A percentile compares a stretch with the other conserved stretches of the same genome.
Evolutionary conservation across 1,140 invertebrate genomes (phyloP).

Genomic region (Trigoniulus corallinus): DNA sequence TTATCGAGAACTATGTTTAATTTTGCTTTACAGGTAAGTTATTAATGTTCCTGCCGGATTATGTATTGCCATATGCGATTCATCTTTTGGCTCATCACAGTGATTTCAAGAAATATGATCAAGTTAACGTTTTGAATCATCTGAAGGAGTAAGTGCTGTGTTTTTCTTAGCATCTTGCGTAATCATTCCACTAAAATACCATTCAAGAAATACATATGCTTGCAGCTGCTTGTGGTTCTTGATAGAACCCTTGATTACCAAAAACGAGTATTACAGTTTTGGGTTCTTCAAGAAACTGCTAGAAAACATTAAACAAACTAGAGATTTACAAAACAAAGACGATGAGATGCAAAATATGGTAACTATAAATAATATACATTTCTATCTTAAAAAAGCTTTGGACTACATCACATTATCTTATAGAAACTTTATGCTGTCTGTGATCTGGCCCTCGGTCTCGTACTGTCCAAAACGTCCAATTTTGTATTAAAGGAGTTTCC

Average conservation of each 20-base stretch:
- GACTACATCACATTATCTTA: constrained; percentile 17
- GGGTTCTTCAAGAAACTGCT: constrained; percentile 87
- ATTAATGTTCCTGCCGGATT: constrained; percentile 52
- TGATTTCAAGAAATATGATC: constrained; percentile 53
- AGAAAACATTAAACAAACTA: constrained; percentile 80
- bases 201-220: background rate
- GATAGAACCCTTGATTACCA: constrained; percentile 77
- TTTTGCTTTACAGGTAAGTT: constrained; percentile 19
- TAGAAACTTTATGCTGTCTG: constrained; percentile 93
- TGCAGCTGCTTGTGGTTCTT: constrained; percentile 72
- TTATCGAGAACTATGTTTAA: background rate
- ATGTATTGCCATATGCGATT: constrained; percentile 87
- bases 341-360: constrained; percentile 66
- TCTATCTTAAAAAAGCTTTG: background rate
- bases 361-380: constrained; percentile 23
- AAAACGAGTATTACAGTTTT: constrained; percentile 86
- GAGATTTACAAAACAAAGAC: constrained; percentile 64
- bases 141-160: constrained; percentile 28
- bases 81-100: constrained; percentile 84
- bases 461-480: constrained; percentile 66
- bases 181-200: background rate
- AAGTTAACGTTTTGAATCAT: constrained; percentile 49
- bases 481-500: constrained; percentile 80
- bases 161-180: background rate
- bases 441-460: constrained; percentile 77